Base-by-base conservation (phyloP, 1,140 invertebrate species). In the Oscheius sp. region DNA sequence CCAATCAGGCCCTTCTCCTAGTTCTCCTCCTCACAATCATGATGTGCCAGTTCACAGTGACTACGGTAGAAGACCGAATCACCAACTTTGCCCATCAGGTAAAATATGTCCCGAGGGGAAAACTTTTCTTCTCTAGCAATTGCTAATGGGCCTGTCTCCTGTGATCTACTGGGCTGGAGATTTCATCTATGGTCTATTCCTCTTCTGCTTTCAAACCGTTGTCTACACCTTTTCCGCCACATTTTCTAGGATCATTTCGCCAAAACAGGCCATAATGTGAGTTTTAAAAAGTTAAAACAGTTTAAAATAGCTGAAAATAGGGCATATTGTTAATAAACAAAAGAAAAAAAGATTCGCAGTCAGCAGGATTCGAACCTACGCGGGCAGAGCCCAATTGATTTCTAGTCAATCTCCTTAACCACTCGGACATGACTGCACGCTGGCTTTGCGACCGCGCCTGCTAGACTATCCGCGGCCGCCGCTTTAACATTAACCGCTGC, bases 371-470 rank as follows among this genome's bases (percentile, higher is more conserved):
- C 65, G 72, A 75, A 75, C 72, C 72, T 75, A 75, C 59, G 72
- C 73, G 75, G 66, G 73, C 73, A 77, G 73, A 75, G 79, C 71
- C 58, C 66, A 64, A 69, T 74, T 62, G 68, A 79, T 74, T 79
- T 68, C 71, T 63, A 71, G 64, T 71, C 68, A 68, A 78, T 65
- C 77, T 78, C 64, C 76, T 70, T 34, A 34, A 3, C 7, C 13
- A 2, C 29, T 34, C 58, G 1, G 7, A 34, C 3, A 15, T 61
- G n/a, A 18, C 23, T 34, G n/a, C n/a, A n/a, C n/a, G n/a, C n/a
- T n/a, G n/a, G n/a, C n/a, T n/a, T n/a, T n/a, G n/a, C n/a, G n/a
- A n/a, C n/a, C n/a, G n/a, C n/a, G n/a, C n/a, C n/a, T n/a, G n/a
- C n/a, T n/a, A n/a, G n/a, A n/a, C n/a, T n/a, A n/a, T n/a, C n/a